Evolutionary conservation across 2,113 vertebrate genomes (phyloP), one percentile per base, ranked within the genome.

Genomic region (Paradoxurus hermaphroditus): DNA sequence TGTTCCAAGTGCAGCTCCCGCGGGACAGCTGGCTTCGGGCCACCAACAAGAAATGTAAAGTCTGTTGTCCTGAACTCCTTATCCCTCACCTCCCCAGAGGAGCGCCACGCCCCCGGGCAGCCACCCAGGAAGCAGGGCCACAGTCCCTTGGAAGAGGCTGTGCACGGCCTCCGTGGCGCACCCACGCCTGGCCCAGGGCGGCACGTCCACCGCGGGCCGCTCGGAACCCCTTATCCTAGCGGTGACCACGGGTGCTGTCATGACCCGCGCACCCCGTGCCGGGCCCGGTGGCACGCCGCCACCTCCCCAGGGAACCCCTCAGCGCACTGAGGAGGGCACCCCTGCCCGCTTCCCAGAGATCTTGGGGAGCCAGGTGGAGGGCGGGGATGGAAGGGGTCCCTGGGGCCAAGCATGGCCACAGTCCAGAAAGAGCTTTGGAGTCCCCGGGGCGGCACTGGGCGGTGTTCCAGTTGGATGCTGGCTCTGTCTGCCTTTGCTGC

Each of bases 231-330:
- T 31, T 5, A 19, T 65, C 44, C 44, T 13, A 7, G 21, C 0
- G 0, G 7, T 8, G 2, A 49, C 25, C 18, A 1, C 39, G 3
- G 34, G 36, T 1, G 7, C 23, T 0, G 5, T 23, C 44, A 4
- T 23, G 56, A 23, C 56, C 56, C 1, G 27, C 1, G 10, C 56
- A 7, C 21, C 11, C 51, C 10, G 12, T 9, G 15, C 83, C 15
- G 0, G 67, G 11, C 78, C 23, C 3, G 16, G 53, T 14, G 53
- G 10, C 51, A 4, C 0, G 1, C 10, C 51, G 19, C 21, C 68
- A 29, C 13, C 36, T 34, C 49, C 65, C 27, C 14, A 2, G 59
- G 10, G 56, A 15, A 10, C 73, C 9, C 1, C 63, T 25, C 29
- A 4, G 29, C 4, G 3, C 62, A 5, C 14, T 13, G 67, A 72